These are phyloP conservation scores for Rhinoptilus africanus DNA, from an alignment of 2,113 vertebrate genomes.

Conservation along the genomic window DNA sequence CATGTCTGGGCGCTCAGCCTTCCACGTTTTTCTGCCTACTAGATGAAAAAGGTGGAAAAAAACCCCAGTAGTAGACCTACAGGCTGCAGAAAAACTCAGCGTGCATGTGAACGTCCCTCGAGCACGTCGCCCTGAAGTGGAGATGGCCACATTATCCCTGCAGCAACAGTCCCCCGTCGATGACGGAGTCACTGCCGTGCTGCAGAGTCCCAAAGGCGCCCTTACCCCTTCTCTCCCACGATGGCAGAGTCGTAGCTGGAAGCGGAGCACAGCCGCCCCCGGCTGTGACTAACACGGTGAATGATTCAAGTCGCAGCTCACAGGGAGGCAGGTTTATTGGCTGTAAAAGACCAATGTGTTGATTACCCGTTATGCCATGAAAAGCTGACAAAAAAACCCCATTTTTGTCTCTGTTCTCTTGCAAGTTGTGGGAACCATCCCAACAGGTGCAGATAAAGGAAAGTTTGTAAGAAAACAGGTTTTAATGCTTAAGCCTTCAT, in stretches of 20 bases:
- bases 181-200: rapidly evolving
- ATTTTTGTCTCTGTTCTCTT: neutral
- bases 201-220: neutral
- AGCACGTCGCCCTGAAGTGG: rapidly evolving
- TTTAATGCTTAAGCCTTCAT: neutral
- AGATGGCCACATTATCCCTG: neutral
- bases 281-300: neutral
- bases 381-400: neutral
- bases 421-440: neutral
- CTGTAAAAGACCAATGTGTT: conserved; percentile 41
- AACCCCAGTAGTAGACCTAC: neutral
- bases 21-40: neutral
- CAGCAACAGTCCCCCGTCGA: neutral
- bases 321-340: conserved; percentile 24
- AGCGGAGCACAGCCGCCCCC: neutral
- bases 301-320: conserved; percentile 28
- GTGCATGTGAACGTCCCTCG: neutral
- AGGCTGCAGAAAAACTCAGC: neutral
- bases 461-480: neutral
- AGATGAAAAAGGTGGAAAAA: neutral
- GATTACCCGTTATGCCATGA: neutral
- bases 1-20: neutral
- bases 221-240: neutral
- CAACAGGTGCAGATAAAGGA: neutral
- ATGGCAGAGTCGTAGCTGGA: neutral